Base-by-base conservation (phyloP, 2,797 vertebrate genomes). In the Danio kyathit region DNA sequence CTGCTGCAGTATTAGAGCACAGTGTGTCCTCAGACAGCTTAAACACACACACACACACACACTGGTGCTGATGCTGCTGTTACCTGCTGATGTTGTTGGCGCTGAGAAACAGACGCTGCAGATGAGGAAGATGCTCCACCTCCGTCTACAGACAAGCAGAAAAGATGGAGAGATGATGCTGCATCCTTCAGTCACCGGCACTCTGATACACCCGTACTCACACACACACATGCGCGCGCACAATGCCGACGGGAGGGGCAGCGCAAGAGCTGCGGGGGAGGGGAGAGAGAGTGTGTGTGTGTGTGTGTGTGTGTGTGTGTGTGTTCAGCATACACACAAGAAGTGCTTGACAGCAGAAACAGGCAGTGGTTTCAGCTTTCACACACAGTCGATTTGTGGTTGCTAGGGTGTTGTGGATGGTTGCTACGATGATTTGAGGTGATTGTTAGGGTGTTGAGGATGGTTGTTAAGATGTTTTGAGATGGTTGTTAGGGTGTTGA, bases 71-170 rank as follows among this genome's bases (percentile, higher is more conserved):
- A 77, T 19, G 67, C 44, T 83, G 84, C 87, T 80, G 96, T 96
- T 97, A 99, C 98, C 96, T 96, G 95, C 94, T 95, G 91, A 99
- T 98, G 92, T 93, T 96, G 94, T 99, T 99, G 93, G 95, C 96
- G 94, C 97, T 98, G 95, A 99, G 98, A 91, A 97, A 97, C 88
- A 99, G 94, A 81, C 94, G 96, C 86, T 97, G 97, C 91, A 99
- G 95, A 92, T 92, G 86, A 92, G 97, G 96, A 91, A 99, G 95
- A 90, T 89, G 91, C 92, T 97, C 96, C 95, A 97, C 95, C 96
- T 97, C 97, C 91, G 95, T 96, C 98, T 99, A 88, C 85, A 83
- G 85, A 87, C 69, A 82, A 3, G 40, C 12, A 70, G 64, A 73
- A 57, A 16, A 85, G 85, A 84, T 4, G 83, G 84, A 85, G 73